Evolutionary conservation across 30 jellyfish, hydroid and myxozoan genomes (phyloP).

Genomic region (Pelagia noctiluca): DNA sequence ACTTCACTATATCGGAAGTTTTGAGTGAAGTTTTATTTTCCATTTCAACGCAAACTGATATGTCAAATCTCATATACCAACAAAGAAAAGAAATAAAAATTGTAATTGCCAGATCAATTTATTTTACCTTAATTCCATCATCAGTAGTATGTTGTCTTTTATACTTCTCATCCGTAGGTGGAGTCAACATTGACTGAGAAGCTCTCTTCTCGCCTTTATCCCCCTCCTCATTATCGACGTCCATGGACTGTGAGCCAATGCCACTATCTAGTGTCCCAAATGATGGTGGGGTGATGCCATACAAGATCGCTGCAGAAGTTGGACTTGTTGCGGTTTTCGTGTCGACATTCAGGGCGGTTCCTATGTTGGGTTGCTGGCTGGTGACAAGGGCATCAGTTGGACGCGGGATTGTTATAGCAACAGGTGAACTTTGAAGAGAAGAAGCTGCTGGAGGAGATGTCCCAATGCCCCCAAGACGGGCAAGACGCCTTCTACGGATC

Average conservation of each 20-base stretch:
- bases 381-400: slow-evolving; percentile 32
- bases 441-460: slow-evolving; percentile 40
- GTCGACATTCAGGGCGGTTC: slow-evolving; percentile 26
- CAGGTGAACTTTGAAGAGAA: slow-evolving; percentile 9
- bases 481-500: slow-evolving; percentile 80
- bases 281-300: slow-evolving; percentile 75
- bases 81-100: too few relatives aligned
- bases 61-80: too few relatives aligned
- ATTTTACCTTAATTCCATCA: background rate
- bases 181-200: slow-evolving; percentile 69
- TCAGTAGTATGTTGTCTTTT: slow-evolving; percentile 38
- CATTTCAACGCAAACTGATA: too few relatives aligned
- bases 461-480: slow-evolving; percentile 57
- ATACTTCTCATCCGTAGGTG: slow-evolving; percentile 82
- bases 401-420: slow-evolving; percentile 21
- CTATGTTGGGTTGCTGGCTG: slow-evolving; percentile 15
- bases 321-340: slow-evolving; percentile 65
- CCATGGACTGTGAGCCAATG: slow-evolving; percentile 86
- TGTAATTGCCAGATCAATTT: too few relatives aligned
- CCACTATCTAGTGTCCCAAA: slow-evolving; percentile 79
- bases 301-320: slow-evolving; percentile 75
- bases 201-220: slow-evolving; percentile 72
- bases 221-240: slow-evolving; percentile 50
- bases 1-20: too few relatives aligned
- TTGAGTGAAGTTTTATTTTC: too few relatives aligned